Evolutionary conservation across 2,888 invertebrate genomes (phyloP).

Genomic region (Phasia obesa): DNA sequence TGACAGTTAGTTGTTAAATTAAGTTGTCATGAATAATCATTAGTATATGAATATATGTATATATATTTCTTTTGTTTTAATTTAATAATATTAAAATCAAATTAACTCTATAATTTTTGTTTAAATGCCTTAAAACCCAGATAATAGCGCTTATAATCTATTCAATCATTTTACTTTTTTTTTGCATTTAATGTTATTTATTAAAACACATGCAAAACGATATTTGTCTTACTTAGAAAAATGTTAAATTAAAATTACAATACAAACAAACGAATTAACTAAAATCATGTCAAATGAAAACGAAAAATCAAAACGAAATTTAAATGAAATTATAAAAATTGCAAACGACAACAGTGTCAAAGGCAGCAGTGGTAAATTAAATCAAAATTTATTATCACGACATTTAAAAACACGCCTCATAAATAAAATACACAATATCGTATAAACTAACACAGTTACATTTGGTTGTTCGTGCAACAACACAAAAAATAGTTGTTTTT

Average conservation of each 20-base stretch:
- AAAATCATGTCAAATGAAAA: slow-evolving; percentile 30
- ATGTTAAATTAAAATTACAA: slow-evolving; percentile 41
- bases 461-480: not conserved
- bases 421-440: slow-evolving; percentile 26
- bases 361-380: slow-evolving; percentile 64
- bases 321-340: slow-evolving; percentile 63
- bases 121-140: slow-evolving; percentile 49
- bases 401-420: slow-evolving; percentile 67
- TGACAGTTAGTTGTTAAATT: slow-evolving; percentile 9
- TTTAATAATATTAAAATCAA: slow-evolving; percentile 63
- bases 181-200: not conserved
- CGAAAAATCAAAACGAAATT: slow-evolving; percentile 31
- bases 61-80: slow-evolving; percentile 31
- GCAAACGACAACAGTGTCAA: slow-evolving; percentile 51
- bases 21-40: slow-evolving; percentile 18
- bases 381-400: slow-evolving; percentile 72
- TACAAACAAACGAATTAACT: slow-evolving; percentile 44
- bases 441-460: not conserved
- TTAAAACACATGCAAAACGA: slow-evolving; percentile 20
- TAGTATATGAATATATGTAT: not conserved
- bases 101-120: slow-evolving; percentile 60
- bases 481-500: not conserved
- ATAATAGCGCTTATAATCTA: slow-evolving; percentile 58
- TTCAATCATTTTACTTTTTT: slow-evolving; percentile 16
- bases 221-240: slow-evolving; percentile 4